Base-by-base conservation (phyloP, 2,797 vertebrate species). In the Melanotaenia trifasciata region DNA sequence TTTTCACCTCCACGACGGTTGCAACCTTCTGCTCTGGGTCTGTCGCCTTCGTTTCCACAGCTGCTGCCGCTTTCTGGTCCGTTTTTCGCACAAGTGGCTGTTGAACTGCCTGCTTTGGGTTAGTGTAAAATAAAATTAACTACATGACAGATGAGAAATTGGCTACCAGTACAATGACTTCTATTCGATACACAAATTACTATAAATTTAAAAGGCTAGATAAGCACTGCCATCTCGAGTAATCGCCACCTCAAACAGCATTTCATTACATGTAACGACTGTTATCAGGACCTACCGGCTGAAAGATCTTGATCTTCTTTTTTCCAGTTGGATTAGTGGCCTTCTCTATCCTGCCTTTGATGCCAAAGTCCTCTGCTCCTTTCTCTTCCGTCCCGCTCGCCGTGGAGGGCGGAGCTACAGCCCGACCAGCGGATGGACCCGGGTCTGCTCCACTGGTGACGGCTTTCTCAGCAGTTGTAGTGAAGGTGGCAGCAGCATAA, bases 231-330 rank as follows among this genome's bases (percentile, higher is more conserved):
- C 14, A 12, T 2, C 35, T 4, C 11, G 12, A 13, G 36, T 38
- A 38, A 38, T 38, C 36, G 12, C 35, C 35, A 36, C 35, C 35
- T 36, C 36, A 38, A 38, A 38, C 36, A 12, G 35, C 9, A 36
- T 36, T 12, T 36, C 35, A 36, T 36, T 9, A 36, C 35, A 36
- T 36, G 35, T 7, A 36, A 11, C 38, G 36, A 4, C 12, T 70
- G 4, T 58, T 10, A 72, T 20, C 67, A 63, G 36, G 60, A 98
- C 98, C 92, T 94, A 99, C 98, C 90, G 98, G 98, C 84, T 99
- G 97, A 94, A 99, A 99, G 93, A 99, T 99, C 95, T 99, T 99
- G 10, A 99, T 96, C 79, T 98, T 99, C 91, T 98, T 99, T 93
- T 99, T 99, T 67, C 98, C 97, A 58, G 96, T 99, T 36, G 98